phyloP scores from a whole-genome alignment of 2,797 vertebrate species.

The Pangasius mekongensis region DNA sequence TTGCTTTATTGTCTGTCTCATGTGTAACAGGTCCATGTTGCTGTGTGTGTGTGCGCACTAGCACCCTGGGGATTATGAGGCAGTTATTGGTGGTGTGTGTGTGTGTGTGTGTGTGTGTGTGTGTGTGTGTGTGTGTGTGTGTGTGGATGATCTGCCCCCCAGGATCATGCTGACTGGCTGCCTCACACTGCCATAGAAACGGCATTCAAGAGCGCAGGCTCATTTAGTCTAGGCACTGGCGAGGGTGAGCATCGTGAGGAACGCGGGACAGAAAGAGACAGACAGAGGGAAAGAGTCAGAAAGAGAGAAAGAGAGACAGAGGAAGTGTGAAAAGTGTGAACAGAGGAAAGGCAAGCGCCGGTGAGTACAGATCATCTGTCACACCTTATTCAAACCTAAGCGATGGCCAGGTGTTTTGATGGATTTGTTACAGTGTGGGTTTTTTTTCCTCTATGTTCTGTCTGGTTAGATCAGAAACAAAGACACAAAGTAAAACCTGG shows the following conservation, averaged over 20 bases:
- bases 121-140: conserved; percentile 56
- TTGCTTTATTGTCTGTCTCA: conserved; percentile 33
- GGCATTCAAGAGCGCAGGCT: conserved; percentile 73
- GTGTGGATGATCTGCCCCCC: conserved; percentile 72
- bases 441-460: not conserved
- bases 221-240: conserved; percentile 74
- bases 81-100: conserved; percentile 59
- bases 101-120: not conserved
- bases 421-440: conserved; percentile 16
- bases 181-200: conserved; percentile 80
- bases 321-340: conserved; percentile 58
- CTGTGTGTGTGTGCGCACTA: conserved; percentile 45
- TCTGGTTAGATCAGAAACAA: not conserved
- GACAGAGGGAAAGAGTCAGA: conserved; percentile 22
- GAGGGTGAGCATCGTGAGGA: conserved; percentile 67
- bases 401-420: not conserved
- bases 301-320: conserved; percentile 8
- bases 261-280: conserved; percentile 54
- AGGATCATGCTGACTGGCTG: conserved; percentile 77
- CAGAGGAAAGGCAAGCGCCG: conserved; percentile 35
- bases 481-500: conserved; percentile 1
- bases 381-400: conserved; percentile 60
- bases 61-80: conserved; percentile 62
- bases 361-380: conserved; percentile 62
- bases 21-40: conserved; percentile 47